These are phyloP conservation scores for Platypus cylindrus DNA, from an alignment of 2,888 invertebrate species.

Conservation along the genomic window DNA sequence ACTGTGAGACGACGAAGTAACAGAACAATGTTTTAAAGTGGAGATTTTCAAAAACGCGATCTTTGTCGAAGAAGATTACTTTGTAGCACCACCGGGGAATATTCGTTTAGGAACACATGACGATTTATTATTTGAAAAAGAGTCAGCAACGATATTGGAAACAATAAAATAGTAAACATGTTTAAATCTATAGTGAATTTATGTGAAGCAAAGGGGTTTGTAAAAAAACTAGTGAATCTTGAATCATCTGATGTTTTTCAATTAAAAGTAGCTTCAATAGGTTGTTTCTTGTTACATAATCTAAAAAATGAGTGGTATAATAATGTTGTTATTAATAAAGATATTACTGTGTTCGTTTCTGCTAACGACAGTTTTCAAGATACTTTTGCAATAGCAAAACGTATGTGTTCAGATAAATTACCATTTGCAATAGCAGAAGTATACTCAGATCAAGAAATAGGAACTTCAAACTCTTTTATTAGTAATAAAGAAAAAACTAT, in stretches of 20 bases:
- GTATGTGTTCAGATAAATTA: constrained; percentile 28
- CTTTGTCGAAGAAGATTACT: constrained; percentile 75
- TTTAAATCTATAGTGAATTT: constrained; percentile 15
- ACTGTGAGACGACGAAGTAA: constrained; percentile 56
- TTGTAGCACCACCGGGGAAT: constrained; percentile 81
- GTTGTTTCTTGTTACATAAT: constrained; percentile 40
- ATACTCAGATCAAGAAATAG: constrained; percentile 22
- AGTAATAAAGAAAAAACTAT: constrained; percentile 12
- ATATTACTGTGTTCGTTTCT: constrained; percentile 37
- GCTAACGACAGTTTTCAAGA: constrained; percentile 22
- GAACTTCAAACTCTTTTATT: constrained; percentile 9
- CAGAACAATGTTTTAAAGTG: constrained; percentile 53
- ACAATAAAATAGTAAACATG: constrained; percentile 6
- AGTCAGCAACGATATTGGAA: too few species aligned
- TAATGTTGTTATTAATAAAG: constrained; percentile 37
- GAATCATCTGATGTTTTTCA: constrained; percentile 14
- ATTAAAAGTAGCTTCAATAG: constrained; percentile 35
- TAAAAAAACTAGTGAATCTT: constrained; percentile 14
- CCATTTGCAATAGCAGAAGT: constrained; percentile 39
- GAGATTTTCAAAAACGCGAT: constrained; percentile 63
- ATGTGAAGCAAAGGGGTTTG: constrained; percentile 18
- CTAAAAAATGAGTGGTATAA: constrained; percentile 44
- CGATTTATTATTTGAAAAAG: constrained; percentile 28
- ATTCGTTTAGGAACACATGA: constrained; percentile 50
- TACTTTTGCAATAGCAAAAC: constrained; percentile 30